A percentile compares a stretch with the other conserved stretches of the same genome.
These are phyloP conservation scores for Cheilosia urbana DNA, from an alignment of 2,888 invertebrate genomes.

Conservation along the genomic window DNA sequence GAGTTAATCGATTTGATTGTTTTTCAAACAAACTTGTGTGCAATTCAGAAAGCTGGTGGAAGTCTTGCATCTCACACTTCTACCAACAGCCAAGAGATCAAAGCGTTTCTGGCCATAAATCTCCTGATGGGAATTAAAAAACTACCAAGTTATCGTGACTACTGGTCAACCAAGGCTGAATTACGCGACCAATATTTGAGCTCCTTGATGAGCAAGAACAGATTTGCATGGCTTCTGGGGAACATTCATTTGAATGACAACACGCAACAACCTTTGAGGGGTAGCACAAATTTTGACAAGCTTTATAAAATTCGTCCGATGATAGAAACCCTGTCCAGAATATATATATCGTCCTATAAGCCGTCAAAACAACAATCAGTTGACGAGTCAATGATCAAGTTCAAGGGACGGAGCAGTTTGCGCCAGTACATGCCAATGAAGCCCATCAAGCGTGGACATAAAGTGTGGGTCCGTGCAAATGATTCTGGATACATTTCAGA, in stretches of 20 bases:
- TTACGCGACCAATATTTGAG: neutral
- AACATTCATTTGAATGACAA: neutral
- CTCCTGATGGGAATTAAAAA: neutral
- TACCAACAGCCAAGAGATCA: constrained; percentile 9
- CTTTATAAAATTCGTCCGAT: too few relatives aligned
- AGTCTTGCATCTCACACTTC: neutral
- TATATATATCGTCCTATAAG: too few relatives aligned
- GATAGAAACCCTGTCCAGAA: too few relatives aligned
- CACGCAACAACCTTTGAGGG: neutral
- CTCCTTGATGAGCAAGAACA: neutral
- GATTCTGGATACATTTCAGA: neutral
- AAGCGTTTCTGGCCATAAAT: constrained; percentile 17
- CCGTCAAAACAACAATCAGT: too few relatives aligned
- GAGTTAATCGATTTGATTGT: neutral
- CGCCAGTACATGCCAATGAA: too few relatives aligned
- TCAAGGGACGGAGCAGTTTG: too few relatives aligned
- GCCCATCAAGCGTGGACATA: too few relatives aligned
- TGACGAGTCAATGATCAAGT: too few relatives aligned
- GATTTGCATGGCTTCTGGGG: neutral
- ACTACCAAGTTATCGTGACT: constrained; percentile 8
- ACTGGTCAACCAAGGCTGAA: constrained; percentile 2
- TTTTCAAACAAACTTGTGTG: constrained; percentile 8
- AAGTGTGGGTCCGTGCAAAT: constrained; percentile 1
- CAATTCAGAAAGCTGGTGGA: constrained; percentile 10
- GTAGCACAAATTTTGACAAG: too few relatives aligned